Conservation (phyloP, 2,797 vertebrate genomes). For the Crax fasciolata region DNA sequence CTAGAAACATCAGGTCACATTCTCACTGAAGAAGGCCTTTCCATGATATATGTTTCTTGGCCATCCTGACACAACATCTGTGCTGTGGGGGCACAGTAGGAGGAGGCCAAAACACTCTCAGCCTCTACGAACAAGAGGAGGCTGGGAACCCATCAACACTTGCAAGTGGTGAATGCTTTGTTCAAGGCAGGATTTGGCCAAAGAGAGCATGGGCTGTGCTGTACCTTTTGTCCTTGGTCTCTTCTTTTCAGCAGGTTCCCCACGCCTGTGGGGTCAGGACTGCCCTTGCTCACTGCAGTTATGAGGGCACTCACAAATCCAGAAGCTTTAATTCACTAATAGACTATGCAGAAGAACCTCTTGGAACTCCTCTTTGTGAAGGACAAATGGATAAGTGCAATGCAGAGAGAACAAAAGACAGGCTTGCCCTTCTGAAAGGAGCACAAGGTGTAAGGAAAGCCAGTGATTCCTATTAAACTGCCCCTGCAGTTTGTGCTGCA, state of each 20-base stretch:
- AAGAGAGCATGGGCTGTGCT: fast-evolving
- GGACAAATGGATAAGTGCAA: background rate
- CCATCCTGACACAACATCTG: background rate
- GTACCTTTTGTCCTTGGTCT: background rate
- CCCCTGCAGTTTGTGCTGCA: background rate
- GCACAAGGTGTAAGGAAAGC: background rate
- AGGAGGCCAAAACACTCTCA: background rate
- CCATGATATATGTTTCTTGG: background rate
- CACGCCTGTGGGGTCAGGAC: background rate
- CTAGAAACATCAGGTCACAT: background rate
- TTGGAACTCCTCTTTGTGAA: background rate
- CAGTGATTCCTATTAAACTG: background rate
- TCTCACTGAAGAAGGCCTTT: background rate
- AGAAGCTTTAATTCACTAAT: background rate
- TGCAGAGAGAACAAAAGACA: background rate
- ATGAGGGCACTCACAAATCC: background rate
- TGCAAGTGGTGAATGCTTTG: background rate
- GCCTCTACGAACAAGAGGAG: background rate
- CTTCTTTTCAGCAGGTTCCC: background rate
- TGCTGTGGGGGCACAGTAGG: background rate
- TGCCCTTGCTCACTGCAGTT: background rate
- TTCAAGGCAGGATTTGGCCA: background rate
- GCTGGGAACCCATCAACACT: background rate
- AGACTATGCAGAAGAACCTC: background rate
- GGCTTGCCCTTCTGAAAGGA: background rate